phyloP scores from a whole-genome alignment of 2,888 invertebrate genomes.

The Athalia cordata region DNA sequence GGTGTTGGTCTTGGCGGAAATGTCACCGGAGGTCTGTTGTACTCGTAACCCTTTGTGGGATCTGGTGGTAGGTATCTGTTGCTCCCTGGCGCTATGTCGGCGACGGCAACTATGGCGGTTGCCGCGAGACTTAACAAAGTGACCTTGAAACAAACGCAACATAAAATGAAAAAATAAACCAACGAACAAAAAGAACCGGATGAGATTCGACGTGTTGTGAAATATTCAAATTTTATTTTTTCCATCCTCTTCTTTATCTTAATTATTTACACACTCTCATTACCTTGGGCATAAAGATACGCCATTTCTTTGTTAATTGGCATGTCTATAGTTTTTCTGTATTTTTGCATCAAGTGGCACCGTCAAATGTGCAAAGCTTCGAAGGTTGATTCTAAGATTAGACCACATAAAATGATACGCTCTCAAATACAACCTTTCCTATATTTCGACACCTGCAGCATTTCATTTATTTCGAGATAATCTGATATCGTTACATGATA shows the following conservation, averaged over 20 bases:
- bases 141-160: constrained; percentile 73
- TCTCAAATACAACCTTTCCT: too few species aligned
- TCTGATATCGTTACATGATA: too few species aligned
- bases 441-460: too few species aligned
- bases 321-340: not conserved
- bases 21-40: constrained; percentile 80
- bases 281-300: too few species aligned
- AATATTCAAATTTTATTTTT: not conserved
- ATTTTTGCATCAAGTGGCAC: not conserved
- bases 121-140: constrained; percentile 74
- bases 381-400: not conserved
- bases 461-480: too few species aligned
- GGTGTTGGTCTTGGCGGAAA: constrained; percentile 73
- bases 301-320: too few species aligned
- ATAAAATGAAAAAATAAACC: constrained; percentile 28
- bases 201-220: not conserved
- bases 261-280: not conserved
- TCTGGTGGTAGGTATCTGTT: constrained; percentile 86
- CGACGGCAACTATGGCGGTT: constrained; percentile 74
- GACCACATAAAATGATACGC: too few species aligned
- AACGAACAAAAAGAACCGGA: not conserved
- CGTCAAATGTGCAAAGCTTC: not conserved
- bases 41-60: constrained; percentile 80
- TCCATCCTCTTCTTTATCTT: not conserved
- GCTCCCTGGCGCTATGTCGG: constrained; percentile 79